Evolutionary conservation across 1,140 invertebrate species (phyloP), one percentile per base, ranked within the genome.

Genomic region (Bombus impatiens): DNA sequence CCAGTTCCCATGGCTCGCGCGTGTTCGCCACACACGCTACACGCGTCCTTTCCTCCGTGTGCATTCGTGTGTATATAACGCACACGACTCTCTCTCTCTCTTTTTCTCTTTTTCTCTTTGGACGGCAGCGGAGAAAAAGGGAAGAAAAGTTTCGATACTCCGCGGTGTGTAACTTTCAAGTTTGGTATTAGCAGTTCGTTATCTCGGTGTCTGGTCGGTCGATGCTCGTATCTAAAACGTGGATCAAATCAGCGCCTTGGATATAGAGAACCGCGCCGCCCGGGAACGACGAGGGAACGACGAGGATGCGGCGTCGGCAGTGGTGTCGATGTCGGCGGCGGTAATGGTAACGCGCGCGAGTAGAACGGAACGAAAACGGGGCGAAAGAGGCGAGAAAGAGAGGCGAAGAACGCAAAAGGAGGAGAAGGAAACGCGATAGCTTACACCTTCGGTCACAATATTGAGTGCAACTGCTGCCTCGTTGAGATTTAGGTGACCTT

Each of bases 361-460:
- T 81, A 78, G 90, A 87, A 87, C 71, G 83, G 89, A 53, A 86
- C 76, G 83, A 77, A 80, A 82, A 78, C 62, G 78, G 70, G 3
- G 65, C 28, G 67, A 62, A 68, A 67, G 71, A 18, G 35, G 8
- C 37, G 57, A 53, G 57, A 86, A 68, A 37, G 9, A 22, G 62
- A 5, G 0, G n/a, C 5, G 62, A 74, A 85, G 0, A 15, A 44
- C 9, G 28, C 82, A 90, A 89, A 32, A 40, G 88, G 85, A 81
- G 88, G 82, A 86, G 87, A 92, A 80, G 35, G 88, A 93, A 94
- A 92, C 87, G 90, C 91, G 91, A 94, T 94, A 93, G 91, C 89
- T 94, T 94, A 93, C 91, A 93, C 88, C 90, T 93, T 93, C 91
- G 94, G 92, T 93, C 93, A 94, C 94, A 94, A 94, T 95, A 94